phyloP scores from a whole-genome alignment of 2,113 vertebrate species.

The Heterochromis multidens region DNA sequence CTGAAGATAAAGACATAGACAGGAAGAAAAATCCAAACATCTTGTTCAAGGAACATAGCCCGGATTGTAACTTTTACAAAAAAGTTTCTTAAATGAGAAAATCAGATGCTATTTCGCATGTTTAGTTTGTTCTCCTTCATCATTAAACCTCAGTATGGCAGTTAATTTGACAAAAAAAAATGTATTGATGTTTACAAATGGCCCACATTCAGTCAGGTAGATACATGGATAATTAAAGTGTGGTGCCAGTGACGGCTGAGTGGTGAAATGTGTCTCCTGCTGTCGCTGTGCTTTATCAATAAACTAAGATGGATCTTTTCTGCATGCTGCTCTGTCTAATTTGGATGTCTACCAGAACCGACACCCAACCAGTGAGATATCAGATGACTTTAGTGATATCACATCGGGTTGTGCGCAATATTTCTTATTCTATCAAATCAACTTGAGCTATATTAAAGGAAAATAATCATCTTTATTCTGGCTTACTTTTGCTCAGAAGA shows the following conservation, averaged over 20 bases:
- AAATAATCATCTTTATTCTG: neutral
- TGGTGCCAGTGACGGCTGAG: neutral
- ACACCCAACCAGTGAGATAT: neutral
- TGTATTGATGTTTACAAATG: slow-evolving; percentile 4
- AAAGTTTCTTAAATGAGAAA: neutral
- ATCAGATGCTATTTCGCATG: neutral
- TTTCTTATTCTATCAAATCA: neutral
- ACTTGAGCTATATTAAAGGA: neutral
- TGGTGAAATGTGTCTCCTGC: slow-evolving; percentile 22
- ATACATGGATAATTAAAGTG: slow-evolving; percentile 22
- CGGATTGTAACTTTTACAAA: neutral
- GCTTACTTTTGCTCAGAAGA: neutral
- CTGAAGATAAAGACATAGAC: neutral
- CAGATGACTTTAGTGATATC: neutral
- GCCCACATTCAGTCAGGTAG: slow-evolving; percentile 4
- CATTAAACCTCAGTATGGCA: neutral
- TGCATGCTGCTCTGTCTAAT: neutral
- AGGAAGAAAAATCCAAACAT: neutral
- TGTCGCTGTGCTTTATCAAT: slow-evolving; percentile 28
- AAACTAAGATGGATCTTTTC: slow-evolving; percentile 30
- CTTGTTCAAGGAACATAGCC: too few relatives aligned
- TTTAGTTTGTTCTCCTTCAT: neutral
- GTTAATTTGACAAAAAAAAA: neutral
- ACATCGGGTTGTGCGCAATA: neutral
- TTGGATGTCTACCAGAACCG: slow-evolving; percentile 30